These are phyloP conservation scores for Tetranychus truncatus DNA, from an alignment of 2,888 invertebrate genomes.

Conservation along the genomic window DNA sequence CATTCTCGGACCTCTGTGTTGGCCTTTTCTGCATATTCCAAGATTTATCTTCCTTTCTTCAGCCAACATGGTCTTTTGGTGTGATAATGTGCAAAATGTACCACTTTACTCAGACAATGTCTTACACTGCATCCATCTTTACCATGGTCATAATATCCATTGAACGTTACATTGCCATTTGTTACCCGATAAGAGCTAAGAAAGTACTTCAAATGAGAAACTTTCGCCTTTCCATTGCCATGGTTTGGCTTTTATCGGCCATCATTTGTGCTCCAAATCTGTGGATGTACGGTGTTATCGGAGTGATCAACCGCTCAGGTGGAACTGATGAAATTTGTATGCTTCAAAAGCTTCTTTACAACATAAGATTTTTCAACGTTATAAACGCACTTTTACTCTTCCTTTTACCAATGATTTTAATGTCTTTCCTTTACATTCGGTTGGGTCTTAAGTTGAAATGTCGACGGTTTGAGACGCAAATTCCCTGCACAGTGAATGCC, in stretches of 20 bases:
- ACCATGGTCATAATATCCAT: constrained; percentile 71
- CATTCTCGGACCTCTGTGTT: constrained; percentile 76
- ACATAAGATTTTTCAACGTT: constrained; percentile 56
- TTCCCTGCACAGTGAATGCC: background rate
- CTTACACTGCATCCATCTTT: constrained; percentile 73
- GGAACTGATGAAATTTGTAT: background rate
- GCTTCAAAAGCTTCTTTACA: constrained; percentile 46
- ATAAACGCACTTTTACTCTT: constrained; percentile 66
- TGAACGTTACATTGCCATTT: constrained; percentile 57
- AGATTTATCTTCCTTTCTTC: constrained; percentile 51
- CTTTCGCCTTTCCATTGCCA: constrained; percentile 53
- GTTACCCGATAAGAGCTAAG: constrained; percentile 30
- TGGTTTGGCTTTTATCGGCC: constrained; percentile 64
- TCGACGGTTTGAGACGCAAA: background rate
- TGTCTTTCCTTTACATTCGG: constrained; percentile 47
- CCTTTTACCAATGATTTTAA: constrained; percentile 56
- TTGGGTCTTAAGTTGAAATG: background rate
- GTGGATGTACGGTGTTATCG: constrained; percentile 47
- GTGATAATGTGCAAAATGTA: constrained; percentile 75
- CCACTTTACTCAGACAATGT: constrained; percentile 67
- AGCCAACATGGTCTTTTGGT: constrained; percentile 55
- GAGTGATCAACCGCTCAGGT: constrained; percentile 15
- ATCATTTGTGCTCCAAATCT: constrained; percentile 65
- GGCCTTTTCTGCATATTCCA: constrained; percentile 78
- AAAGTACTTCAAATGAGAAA: constrained; percentile 57